Evolutionary conservation across 2,113 vertebrate species (phyloP), one percentile per base, ranked within the genome.

Genomic region (Rhabdomys dilectus): DNA sequence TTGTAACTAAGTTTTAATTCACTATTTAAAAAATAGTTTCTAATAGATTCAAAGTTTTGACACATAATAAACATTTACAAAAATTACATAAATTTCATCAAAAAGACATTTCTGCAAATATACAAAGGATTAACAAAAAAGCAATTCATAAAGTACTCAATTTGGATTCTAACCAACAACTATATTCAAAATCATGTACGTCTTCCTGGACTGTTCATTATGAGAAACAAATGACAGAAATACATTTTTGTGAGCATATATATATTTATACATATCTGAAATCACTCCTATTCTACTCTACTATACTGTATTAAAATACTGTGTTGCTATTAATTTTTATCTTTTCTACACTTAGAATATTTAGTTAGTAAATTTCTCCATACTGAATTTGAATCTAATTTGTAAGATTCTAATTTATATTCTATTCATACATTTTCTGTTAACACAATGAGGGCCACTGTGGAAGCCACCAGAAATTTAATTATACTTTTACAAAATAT

Each of bases 1-100:
- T 29, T 96, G 88, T 80, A 98, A 76, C 96, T 96, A 97, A 98
- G 96, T 42, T 90, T 97, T 78, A 31, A 96, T 84, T 22, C 7
- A 15, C 31, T 72, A 17, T 53, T 76, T 88, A n/a, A 85, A 95
- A 88, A 85, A 45, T 72, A 86, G 68, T 36, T 68, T 36, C 16
- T 36, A 45, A 94, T 88, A 60, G 34, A 31, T 78, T 13, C 3
- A 75, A 78, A 72, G 3, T 1, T 8, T 68, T 92, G 70, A 92
- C 0, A 81, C 17, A 12, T 24, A 62, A 62, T 29, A 66, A 39
- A 42, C 3, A 5, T 5, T 90, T 85, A 66, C 78, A 85, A 75
- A 15, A 92, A 2, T 70, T 42, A 91, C 36, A 16, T 70, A 76
- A 84, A 80, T 48, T 31, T 5, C 19, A 81, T 5, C 22, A 80